Base-by-base conservation (phyloP, 2,888 invertebrate genomes). In the Caenorhabditis angaria region DNA sequence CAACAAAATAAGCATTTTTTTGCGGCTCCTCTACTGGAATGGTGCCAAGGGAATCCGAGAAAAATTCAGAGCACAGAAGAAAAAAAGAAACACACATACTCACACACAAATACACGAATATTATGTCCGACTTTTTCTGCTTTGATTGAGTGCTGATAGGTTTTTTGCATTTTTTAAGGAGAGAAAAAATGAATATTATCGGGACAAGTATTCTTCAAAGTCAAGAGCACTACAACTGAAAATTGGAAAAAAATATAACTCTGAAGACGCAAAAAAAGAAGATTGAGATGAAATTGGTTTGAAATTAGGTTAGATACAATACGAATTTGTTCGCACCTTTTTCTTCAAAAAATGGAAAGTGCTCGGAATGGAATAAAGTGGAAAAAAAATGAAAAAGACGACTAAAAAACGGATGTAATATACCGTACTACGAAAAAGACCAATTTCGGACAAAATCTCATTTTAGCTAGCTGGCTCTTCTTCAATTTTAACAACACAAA, bases 41-140 rank as follows among this genome's bases (percentile, higher is more conserved):
- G 27, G 54, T 25, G 54, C 54, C 54, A 54, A 27, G 54, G 54
- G 54, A 27, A 54, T 54, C 27, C 54, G 14, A 41, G 18, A 41
- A 41, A 41, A 41, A 41, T 41, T 41, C 41, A 18, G 41, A 41
- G 41, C 41, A 41, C 41, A 41, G 41, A 6, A 41, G 18, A 32
- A 32, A 12, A 41, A 41, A 41, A 14, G 41, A n/a, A n/a, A n/a
- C 41, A 41, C 41, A 41, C 10, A 41, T 8, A 41, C 10, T 12
- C 14, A 41, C 10, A 41, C 41, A 41, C 41, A 41, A 18, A n/a
- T n/a, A n/a, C n/a, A 41, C 41, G 41, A 41, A 41, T 41, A 41
- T 12, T 41, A 41, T 41, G 41, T 41, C 41, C 18, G 41, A 41
- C 41, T 41, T 41, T 41, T 18, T 41, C 18, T 41, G 41, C 41